Conservation (phyloP, 2,113 vertebrate genomes). For the Chaenocephalus aceratus region DNA sequence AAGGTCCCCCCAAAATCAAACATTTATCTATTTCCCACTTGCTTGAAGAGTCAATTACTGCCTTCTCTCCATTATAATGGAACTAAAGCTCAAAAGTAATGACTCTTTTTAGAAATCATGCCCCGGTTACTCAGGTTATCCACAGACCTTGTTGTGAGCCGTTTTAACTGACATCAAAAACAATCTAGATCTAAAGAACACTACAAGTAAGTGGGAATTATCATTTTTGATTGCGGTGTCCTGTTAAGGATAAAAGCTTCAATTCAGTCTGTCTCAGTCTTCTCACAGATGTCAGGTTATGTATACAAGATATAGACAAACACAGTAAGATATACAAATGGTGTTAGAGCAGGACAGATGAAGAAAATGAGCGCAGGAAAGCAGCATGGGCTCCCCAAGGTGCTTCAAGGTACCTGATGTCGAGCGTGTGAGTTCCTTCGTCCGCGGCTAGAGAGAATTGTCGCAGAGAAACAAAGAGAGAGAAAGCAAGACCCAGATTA, state of each 20-base stretch:
- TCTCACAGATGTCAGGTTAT: slow-evolving; percentile 1
- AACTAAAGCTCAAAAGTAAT: too few relatives aligned
- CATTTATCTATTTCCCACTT: too few relatives aligned
- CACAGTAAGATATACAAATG: neutral
- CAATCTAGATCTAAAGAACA: too few relatives aligned
- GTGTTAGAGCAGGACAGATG: slow-evolving; percentile 55
- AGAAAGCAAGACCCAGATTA: slow-evolving; percentile 76
- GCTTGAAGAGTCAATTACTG: too few relatives aligned
- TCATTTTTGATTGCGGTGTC: too few relatives aligned
- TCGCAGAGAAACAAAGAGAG: slow-evolving; percentile 34
- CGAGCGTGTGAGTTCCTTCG: slow-evolving; percentile 97
- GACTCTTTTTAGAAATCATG: too few relatives aligned
- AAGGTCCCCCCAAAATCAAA: too few relatives aligned
- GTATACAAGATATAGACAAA: neutral
- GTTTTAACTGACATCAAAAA: too few relatives aligned
- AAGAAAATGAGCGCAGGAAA: slow-evolving; percentile 58
- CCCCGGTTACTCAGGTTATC: too few relatives aligned
- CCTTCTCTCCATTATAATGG: too few relatives aligned
- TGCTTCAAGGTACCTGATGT: slow-evolving; percentile 90
- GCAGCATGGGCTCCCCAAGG: slow-evolving; percentile 52
- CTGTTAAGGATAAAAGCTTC: neutral
- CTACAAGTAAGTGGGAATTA: too few relatives aligned
- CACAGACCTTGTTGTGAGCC: too few relatives aligned
- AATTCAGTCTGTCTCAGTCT: slow-evolving; percentile 57
- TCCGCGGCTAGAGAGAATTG: slow-evolving; percentile 90